Percentiles rank a stretch among this genome's conserved stretches.
Conservation (phyloP, 2,888 invertebrate genomes). For the Dinocampus coccinellae region DNA sequence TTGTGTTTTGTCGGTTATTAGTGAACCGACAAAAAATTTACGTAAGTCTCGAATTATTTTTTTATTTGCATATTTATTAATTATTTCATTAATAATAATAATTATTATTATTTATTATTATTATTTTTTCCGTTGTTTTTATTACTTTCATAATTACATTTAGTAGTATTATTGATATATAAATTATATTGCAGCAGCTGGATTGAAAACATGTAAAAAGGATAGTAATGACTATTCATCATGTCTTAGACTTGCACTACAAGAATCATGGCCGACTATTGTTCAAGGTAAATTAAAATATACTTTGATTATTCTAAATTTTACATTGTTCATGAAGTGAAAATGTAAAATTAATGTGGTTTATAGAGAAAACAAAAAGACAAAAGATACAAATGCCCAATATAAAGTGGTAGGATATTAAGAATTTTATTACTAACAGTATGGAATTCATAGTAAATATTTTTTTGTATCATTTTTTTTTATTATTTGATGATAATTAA, state of each 20-base stretch:
- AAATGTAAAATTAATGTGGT: too few species aligned
- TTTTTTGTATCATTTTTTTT: too few species aligned
- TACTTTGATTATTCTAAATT: too few species aligned
- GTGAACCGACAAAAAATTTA: constrained; percentile 49
- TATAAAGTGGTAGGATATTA: too few species aligned
- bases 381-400: too few species aligned
- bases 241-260: constrained; percentile 63
- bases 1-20: constrained; percentile 46
- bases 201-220: constrained; percentile 59
- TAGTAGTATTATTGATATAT: not conserved
- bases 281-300: constrained; percentile 53
- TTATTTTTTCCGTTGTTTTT: not conserved
- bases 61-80: not conserved
- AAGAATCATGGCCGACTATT: constrained; percentile 63
- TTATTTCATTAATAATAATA: not conserved
- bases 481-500: too few species aligned
- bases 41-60: constrained; percentile 52
- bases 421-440: too few species aligned
- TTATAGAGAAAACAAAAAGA: too few species aligned
- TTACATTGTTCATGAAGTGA: too few species aligned
- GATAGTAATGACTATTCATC: constrained; percentile 60
- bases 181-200: constrained; percentile 46
- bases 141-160: constrained; percentile 9
- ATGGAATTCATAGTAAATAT: too few species aligned
- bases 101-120: not conserved